phyloP scores from a whole-genome alignment of 2,888 invertebrate species.

The Branchipolynoe longqiensis region DNA sequence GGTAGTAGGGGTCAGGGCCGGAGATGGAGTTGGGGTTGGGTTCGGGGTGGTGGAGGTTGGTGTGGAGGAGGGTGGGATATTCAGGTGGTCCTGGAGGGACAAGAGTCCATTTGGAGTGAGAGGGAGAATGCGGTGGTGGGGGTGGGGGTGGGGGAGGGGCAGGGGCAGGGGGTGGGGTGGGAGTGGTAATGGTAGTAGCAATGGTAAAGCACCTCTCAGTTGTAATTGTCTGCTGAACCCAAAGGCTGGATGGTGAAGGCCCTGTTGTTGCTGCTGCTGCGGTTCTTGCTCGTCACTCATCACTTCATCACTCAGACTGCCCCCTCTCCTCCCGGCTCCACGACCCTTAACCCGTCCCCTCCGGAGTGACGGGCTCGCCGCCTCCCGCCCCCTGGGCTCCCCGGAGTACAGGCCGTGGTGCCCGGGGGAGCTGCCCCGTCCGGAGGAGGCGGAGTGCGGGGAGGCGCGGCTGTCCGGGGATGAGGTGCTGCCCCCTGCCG shows the following conservation, averaged over 20 bases:
- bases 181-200: not conserved
- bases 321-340: constrained; percentile 23
- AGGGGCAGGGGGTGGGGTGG: constrained; percentile 19
- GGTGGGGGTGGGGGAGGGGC: constrained; percentile 3
- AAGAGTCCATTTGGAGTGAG: no score
- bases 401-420: not conserved
- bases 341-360: not conserved
- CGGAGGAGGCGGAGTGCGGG: not conserved
- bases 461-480: constrained; percentile 36
- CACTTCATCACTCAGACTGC: not conserved
- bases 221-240: constrained; percentile 18
- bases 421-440: constrained; percentile 16
- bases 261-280: not conserved
- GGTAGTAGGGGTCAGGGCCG: not conserved
- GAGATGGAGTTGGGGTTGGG: not conserved
- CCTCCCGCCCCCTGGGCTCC: not conserved
- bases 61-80: not conserved
- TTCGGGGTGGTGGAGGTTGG: not conserved
- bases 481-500: not conserved
- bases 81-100: no score
- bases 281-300: not conserved
- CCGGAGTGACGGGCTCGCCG: not conserved
- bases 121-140: no score
- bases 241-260: constrained; percentile 13
- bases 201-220: not conserved